Evolutionary conservation across 2,113 vertebrate genomes (phyloP).

Genomic region (Lasiurus borealis): DNA sequence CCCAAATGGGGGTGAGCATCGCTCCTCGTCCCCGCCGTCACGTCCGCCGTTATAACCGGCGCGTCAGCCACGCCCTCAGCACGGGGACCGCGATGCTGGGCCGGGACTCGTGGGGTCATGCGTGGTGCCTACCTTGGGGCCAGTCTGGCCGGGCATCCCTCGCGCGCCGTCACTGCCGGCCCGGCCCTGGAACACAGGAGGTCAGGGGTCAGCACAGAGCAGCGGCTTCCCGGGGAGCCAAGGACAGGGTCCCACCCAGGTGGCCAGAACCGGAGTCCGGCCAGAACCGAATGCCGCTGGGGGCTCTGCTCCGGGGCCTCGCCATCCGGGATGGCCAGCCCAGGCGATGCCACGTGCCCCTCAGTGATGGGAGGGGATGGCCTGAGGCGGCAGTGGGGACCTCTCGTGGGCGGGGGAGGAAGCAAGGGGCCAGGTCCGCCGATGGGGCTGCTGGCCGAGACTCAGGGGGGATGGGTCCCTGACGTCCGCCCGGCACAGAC

Average conservation of each 20-base stretch:
- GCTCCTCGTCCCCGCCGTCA: fast-evolving
- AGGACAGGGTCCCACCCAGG: fast-evolving
- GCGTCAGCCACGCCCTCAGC: fast-evolving
- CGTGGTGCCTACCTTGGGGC: conserved; percentile 91
- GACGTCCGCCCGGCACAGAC: fast-evolving
- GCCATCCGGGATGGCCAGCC: fast-evolving
- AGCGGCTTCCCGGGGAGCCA: not conserved
- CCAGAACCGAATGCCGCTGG: fast-evolving
- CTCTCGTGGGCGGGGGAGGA: fast-evolving
- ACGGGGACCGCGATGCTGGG: fast-evolving
- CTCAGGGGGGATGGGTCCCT: fast-evolving
- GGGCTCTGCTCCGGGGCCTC: fast-evolving
- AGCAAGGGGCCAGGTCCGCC: fast-evolving
- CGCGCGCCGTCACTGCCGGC: conserved; percentile 95
- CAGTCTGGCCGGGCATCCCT: conserved; percentile 97
- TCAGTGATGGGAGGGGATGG: fast-evolving
- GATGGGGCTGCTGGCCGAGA: fast-evolving
- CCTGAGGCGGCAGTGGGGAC: fast-evolving
- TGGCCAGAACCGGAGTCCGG: fast-evolving
- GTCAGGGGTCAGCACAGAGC: not conserved
- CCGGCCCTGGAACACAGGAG: conserved; percentile 90
- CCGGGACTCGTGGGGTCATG: fast-evolving
- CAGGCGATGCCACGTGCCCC: fast-evolving
- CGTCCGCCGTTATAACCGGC: fast-evolving
- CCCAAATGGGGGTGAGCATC: fast-evolving